These are phyloP conservation scores for Phoenicopterus ruber DNA, from an alignment of 2,113 vertebrate genomes.

Conservation along the genomic window DNA sequence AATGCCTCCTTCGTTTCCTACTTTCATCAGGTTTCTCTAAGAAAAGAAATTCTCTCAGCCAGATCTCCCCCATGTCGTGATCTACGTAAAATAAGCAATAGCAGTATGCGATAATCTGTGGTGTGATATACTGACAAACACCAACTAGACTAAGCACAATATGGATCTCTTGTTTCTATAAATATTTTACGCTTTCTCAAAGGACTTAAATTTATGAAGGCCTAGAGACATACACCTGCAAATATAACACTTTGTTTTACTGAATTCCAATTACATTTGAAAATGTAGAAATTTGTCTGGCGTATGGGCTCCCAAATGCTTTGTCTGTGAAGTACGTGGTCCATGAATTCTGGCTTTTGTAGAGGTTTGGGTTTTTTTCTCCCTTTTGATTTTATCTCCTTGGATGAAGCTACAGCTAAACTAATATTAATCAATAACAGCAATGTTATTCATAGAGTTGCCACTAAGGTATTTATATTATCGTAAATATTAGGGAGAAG, in stretches of 20 bases:
- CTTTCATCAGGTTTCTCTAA: constrained; percentile 7
- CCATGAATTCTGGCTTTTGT: not conserved
- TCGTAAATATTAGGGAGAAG: not conserved
- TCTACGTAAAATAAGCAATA: not conserved
- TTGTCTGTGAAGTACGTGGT: not conserved
- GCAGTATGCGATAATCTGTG: not conserved
- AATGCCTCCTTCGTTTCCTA: not conserved
- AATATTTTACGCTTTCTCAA: not conserved
- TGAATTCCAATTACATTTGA: not conserved
- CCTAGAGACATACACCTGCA: not conserved
- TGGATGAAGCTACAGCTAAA: not conserved
- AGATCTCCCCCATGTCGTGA: not conserved
- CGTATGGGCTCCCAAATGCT: not conserved
- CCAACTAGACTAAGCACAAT: not conserved
- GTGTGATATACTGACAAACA: not conserved
- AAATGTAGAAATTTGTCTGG: not conserved
- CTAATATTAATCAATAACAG: not conserved
- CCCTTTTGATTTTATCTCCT: not conserved
- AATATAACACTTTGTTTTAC: not conserved
- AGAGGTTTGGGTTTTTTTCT: not conserved
- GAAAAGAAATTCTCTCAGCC: not conserved
- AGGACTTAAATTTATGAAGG: not conserved
- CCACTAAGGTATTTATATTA: not conserved
- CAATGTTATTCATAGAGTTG: not conserved
- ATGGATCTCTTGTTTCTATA: not conserved